These are phyloP conservation scores for Netelia inedita DNA, from an alignment of 2,888 invertebrate genomes.

Conservation along the genomic window DNA sequence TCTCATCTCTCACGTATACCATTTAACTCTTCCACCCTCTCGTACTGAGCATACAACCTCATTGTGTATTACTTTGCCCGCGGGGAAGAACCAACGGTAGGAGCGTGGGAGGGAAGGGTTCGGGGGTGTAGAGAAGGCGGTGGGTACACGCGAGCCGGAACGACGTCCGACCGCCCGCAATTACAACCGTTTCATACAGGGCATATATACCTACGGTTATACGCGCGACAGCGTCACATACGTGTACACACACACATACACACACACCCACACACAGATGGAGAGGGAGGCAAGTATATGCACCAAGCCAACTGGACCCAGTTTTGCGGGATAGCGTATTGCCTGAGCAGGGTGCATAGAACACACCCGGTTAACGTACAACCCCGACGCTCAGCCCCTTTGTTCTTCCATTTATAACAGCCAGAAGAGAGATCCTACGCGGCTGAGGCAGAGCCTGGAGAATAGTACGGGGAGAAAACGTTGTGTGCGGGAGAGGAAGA, in stretches of 20 bases:
- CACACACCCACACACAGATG: no score
- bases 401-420: conserved; percentile 74
- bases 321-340: conserved; percentile 46
- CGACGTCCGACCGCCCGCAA: conserved; percentile 58
- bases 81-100: background rate
- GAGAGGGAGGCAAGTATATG: background rate
- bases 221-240: conserved; percentile 46
- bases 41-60: conserved; percentile 31
- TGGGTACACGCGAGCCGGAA: conserved; percentile 46
- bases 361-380: conserved; percentile 65
- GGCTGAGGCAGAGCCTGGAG: conserved; percentile 44
- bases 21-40: conserved; percentile 19
- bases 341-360: conserved; percentile 34
- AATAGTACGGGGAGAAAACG: conserved; percentile 43
- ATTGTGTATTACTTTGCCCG: conserved; percentile 53
- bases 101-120: conserved; percentile 25
- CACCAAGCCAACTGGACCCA: conserved; percentile 43
- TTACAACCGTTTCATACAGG: conserved; percentile 60
- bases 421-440: conserved; percentile 54
- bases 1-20: conserved; percentile 1
- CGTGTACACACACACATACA: conserved; percentile 9
- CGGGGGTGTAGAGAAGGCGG: conserved; percentile 2
- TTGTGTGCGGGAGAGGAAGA: conserved; percentile 24
- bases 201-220: conserved; percentile 43
- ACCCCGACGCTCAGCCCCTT: conserved; percentile 70